phyloP scores from a whole-genome alignment of 2,888 invertebrate species.

The Leptura quadrifasciata region DNA sequence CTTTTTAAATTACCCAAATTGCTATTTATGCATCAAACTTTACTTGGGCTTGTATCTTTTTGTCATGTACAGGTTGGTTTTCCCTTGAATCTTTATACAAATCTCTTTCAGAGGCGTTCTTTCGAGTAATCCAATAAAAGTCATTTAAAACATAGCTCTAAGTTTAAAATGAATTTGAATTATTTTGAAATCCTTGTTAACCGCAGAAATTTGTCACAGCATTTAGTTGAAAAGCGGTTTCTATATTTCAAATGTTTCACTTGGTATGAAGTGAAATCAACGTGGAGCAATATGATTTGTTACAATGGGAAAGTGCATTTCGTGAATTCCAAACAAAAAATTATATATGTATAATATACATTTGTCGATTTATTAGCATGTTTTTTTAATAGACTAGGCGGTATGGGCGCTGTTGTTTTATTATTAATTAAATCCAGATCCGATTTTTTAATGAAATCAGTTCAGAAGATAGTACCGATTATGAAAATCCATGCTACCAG shows the following conservation, averaged over 20 bases:
- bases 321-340: no score
- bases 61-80: conserved; percentile 28
- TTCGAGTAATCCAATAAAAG: conserved; percentile 36
- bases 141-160: background rate
- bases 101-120: conserved; percentile 27
- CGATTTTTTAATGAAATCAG: no score
- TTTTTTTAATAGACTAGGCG: no score
- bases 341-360: no score
- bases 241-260: background rate
- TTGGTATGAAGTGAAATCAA: no score
- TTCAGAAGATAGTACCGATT: no score
- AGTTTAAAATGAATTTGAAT: background rate
- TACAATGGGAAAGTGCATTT: no score
- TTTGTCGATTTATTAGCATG: no score
- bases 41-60: conserved; percentile 5
- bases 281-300: no score
- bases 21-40: conserved; percentile 26
- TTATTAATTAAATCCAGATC: no score
- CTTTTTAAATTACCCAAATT: conserved; percentile 22
- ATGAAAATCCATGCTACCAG: no score
- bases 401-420: no score
- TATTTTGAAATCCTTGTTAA: background rate
- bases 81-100: conserved; percentile 30
- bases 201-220: background rate
- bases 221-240: background rate